Base-by-base conservation (phyloP, 2,888 invertebrate genomes). In the Phortica okadai region DNA sequence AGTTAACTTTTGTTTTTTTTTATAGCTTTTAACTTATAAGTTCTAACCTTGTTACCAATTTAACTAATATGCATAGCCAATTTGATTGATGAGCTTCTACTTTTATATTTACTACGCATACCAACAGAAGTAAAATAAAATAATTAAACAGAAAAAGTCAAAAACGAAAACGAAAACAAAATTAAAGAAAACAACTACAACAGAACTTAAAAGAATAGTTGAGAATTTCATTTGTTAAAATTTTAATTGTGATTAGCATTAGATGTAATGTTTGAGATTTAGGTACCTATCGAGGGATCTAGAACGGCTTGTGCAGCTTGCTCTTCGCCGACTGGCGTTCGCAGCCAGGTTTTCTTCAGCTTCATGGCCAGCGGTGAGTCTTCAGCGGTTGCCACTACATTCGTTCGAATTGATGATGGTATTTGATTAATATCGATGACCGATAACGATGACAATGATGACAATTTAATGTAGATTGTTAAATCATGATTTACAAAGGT, bases 311-410 rank as follows among this genome's bases (percentile, higher is more conserved):
- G 94, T 90, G 93, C 94, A 86, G 94, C 94, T 91, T 94, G 94
- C 91, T 94, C 94, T 91, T 94, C 94, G 92, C 94, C 93, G 82
- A 94, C 93, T 88, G 94, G 94, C 92, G 94, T 94, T 92, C 94
- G 93, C 92, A 94, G 93, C 94, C 94, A 94, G 91, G 94, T 94
- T 93, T 94, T 94, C 93, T 94, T 94, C 92, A 94, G 92, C 93
- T 94, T 94, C 92, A 93, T 94, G 89, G 94, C 94, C 91, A 94
- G 92, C 90, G 94, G 94, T 90, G 94, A 94, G 79, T 92, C 92
- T 92, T 94, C 94, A 86, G 94, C 93, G 92, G 94, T 93, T 90
- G 94, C 94, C 93, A 94, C 94, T 94, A 50, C 14, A 6, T 11
- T 0, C 50, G 50, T 50, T 50, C 50, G 6, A 8, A 50, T 50